Evolutionary conservation across 1,140 invertebrate genomes (phyloP), one percentile per base, ranked within the genome.

Genomic region (Pseudomyrmex cubaensis): DNA sequence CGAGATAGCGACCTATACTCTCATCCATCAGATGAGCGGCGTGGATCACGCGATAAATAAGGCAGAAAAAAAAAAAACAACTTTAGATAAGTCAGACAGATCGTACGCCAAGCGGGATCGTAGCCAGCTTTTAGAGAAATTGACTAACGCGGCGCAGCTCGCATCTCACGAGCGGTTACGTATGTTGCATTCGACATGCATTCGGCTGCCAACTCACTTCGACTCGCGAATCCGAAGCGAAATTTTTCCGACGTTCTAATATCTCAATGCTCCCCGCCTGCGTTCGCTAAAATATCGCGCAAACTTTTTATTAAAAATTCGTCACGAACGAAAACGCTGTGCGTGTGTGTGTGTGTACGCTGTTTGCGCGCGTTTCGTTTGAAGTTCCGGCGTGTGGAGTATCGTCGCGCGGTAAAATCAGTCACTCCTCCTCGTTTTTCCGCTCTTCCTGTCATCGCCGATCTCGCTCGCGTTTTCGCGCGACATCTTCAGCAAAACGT

Each of bases 41-140:
- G 48, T 15, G 54, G 67, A 83, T 69, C 67, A 17, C 52, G 69
- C 82, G 15, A 87, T 87, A 87, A 87, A 87, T 87, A 87, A 75
- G 17, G 13, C n/a, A 85, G 20, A 74, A 52, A 35, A 35, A 52
- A 35, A 35, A 82, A 72, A 78, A 62, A 50, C 17, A 82, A 82
- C 54, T 88, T 87, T 76, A 75, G 62, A 84, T 87, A 87, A 80
- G 82, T 84, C 61, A 35, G 15, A 25, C 15, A 78, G 70, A 84
- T 84, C 56, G 84, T 63, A 70, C 50, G 59, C 44, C 62, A 56
- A 67, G n/a, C 44, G 52, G 83, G 72, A 76, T 72, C 74, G 64
- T 59, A 62, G 64, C 61, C n/a, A 56, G 83, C 86, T 88, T 88
- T 88, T 87, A 88, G 83, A 88, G 87, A 88, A 88, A 88, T 87